Base-by-base conservation (phyloP, 2,113 vertebrate genomes). In the Monopterus albus region DNA sequence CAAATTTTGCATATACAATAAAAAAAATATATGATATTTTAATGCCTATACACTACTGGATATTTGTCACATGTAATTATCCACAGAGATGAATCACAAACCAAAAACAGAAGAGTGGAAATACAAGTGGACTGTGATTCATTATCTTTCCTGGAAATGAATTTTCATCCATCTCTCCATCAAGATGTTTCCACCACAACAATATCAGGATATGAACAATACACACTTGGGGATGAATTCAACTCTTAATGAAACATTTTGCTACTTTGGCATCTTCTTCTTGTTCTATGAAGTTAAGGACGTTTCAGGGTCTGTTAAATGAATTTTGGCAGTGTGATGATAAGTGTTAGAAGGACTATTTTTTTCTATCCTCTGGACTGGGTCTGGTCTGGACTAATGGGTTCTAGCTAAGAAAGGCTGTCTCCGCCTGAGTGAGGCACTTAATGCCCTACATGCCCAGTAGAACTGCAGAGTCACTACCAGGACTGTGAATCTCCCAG, bases 151-250 rank as follows among this genome's bases (percentile, higher is more conserved):
- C 62, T 50, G 20, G 10, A 39, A 43, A 17, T 59, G 70, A 59
- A 61, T 80, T 74, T 77, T 36, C 57, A 40, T 50, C 52, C 52
- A 75, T n/a, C 4, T 38, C 63, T 46, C 56, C 39, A 38, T 69
- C 47, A 31, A n/a, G n/a, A n/a, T n/a, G n/a, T n/a, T n/a, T n/a
- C n/a, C n/a, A n/a, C n/a, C n/a, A n/a, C n/a, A n/a, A n/a, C n/a
- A n/a, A n/a, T n/a, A n/a, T n/a, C n/a, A n/a, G n/a, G n/a, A n/a
- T n/a, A n/a, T n/a, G n/a, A n/a, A n/a, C n/a, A n/a, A 31, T 21
- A 57, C 25, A 59, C 18, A 15, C 43, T 31, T 31, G 46, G 20
- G 31, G 20, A 52, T 21, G 17, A 35, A 64, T 51, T 60, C 21
- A 66, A 66, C 21, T 35, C 55, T 52, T 46, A 75, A 66, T 59